phyloP scores from a whole-genome alignment of 1,140 invertebrate genomes.

The Drosophila kanapiae region DNA sequence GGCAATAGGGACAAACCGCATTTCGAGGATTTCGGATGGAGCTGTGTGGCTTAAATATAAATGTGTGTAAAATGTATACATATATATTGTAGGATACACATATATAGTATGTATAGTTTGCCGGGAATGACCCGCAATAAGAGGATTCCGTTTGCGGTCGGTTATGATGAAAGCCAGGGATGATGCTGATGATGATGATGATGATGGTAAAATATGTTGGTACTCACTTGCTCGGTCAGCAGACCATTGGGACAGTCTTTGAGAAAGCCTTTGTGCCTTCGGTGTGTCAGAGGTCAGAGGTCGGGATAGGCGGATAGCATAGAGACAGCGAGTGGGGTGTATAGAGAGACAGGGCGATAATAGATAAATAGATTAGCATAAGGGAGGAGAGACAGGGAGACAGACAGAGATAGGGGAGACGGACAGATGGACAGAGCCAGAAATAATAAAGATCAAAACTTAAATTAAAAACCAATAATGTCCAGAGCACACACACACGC shows the following conservation, averaged over 20 bases:
- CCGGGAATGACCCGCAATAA: slow-evolving; percentile 28
- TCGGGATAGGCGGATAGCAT: slow-evolving; percentile 57
- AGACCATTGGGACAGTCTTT: slow-evolving; percentile 97
- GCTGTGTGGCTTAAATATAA: slow-evolving; percentile 49
- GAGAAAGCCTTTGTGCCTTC: slow-evolving; percentile 97
- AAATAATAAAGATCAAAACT: slow-evolving; percentile 15
- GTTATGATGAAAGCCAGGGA: slow-evolving; percentile 30
- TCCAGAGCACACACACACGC: slow-evolving; percentile 8
- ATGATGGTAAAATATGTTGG: slow-evolving; percentile 16
- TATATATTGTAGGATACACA: slow-evolving; percentile 14
- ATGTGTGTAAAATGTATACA: slow-evolving; percentile 39
- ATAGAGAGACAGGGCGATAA: slow-evolving; percentile 25
- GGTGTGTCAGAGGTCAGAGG: slow-evolving; percentile 47
- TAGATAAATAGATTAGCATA: slow-evolving; percentile 43
- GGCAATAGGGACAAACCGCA: slow-evolving; percentile 21
- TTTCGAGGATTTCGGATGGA: slow-evolving; percentile 9
- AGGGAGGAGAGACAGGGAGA: background rate
- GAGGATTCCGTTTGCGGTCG: slow-evolving; percentile 41
- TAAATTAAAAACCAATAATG: slow-evolving; percentile 45
- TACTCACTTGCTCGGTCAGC: slow-evolving; percentile 94
- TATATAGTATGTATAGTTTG: slow-evolving; percentile 19
- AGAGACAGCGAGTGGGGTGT: slow-evolving; percentile 43
- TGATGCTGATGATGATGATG: background rate
- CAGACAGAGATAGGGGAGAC: background rate
- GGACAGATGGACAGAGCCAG: slow-evolving; percentile 15